Evolutionary conservation across 2,113 vertebrate species (phyloP), one percentile per base, ranked within the genome.

Genomic region (Pyrgilauda ruficollis): DNA sequence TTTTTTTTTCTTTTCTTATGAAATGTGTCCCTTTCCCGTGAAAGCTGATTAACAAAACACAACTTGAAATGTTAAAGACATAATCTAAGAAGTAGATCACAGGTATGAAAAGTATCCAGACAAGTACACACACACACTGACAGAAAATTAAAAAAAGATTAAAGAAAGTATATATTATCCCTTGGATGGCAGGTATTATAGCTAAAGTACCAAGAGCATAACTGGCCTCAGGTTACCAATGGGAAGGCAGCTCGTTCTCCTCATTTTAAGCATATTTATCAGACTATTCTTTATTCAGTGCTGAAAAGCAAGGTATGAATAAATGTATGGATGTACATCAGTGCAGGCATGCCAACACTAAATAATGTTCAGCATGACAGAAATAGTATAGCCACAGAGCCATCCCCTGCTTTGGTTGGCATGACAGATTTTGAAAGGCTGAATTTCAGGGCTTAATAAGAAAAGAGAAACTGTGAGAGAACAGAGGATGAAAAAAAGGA

Each of bases 81-180:
- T 59, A 76, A 82, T 73, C 63, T 93, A 79, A 59, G 43, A 67
- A 80, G 59, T 11, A 56, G 44, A 90, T 89, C n/a, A 79, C n/a
- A 90, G 70, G 50, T 85, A 87, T 66, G 84, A 91, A 77, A 90
- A 91, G 28, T 70, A 87, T 33, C 27, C 74, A 93, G 62, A 79
- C 37, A 85, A 83, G 53, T 58, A 53, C 14, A 73, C 15, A 41
- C 11, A 58, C 12, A 55, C 7, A 27, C 33, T 83, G 81, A 69
- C 24, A 85, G 46, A 64, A 94, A 90, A 90, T 83, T 82, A 50
- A 77, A 91, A 83, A 87, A 87, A 39, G 11, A 89, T 89, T 79
- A 85, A 90, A 95, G 41, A 37, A 82, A 33, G 70, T 39, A 72
- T 91, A 87, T 93, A 64, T 69, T 68, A 78, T 75, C 84, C 56